Evolutionary conservation across 2,797 vertebrate genomes (phyloP), one percentile per base, ranked within the genome.

Genomic region (Enteromius mattozi): DNA sequence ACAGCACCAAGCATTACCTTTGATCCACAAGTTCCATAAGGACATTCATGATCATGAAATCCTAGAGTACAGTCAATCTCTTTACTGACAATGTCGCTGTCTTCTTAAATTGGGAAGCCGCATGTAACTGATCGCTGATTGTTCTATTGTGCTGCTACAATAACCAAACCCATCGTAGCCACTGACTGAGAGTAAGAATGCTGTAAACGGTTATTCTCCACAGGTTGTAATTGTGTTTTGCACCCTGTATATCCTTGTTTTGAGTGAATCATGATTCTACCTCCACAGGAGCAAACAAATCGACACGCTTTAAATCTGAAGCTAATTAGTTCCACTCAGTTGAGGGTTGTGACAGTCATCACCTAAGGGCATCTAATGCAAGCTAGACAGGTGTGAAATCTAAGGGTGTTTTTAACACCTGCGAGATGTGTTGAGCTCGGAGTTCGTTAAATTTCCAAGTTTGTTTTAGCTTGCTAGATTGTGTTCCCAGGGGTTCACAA

Each of bases 251-350:
- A 66, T 30, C 35, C 47, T 42, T 83, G 72, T 77, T 83, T 83
- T 21, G 72, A 68, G 72, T 54, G 40, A 81, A 76, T 65, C 72
- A 42, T 37, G 12, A 68, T 56, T 83, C n/a, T 59, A 42, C 74
- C 74, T 77, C 61, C n/a, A 30, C 74, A 56, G 63, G 74, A 77
- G 82, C 49, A 33, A 78, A 83, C 72, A 56, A 59, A 83, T 49
- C 40, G 49, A 35, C 56, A 16, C 30, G 68, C 83, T 82, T 78
- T 85, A 35, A 54, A 54, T 82, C 65, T 30, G 7, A 75, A 47
- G 79, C 75, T 82, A 87, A 87, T 85, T 87, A 81, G 79, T 78
- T 79, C 27, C 45, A 56, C 45, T 68, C 74, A 82, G 69, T 78
- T 59, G 68, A 78, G 68, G 42, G 83, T 82, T 85, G 79, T 72